Evolutionary conservation across 2,888 invertebrate genomes (phyloP).

Genomic region (Schizotus pectinicornis): DNA sequence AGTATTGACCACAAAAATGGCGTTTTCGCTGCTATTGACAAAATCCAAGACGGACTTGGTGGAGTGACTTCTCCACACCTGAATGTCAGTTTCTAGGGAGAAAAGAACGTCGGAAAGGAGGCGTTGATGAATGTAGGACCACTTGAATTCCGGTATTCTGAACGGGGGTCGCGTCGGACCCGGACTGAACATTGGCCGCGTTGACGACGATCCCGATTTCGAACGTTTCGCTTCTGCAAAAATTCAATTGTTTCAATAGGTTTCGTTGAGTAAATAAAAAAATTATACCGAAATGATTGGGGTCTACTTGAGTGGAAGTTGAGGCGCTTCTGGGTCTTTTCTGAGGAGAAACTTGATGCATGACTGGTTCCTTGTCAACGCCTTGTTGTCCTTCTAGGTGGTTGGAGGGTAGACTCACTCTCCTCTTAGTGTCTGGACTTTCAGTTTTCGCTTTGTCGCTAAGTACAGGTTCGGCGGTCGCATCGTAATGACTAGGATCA

Average conservation of each 20-base stretch:
- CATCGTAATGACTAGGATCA: conserved; percentile 67
- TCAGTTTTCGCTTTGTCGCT: conserved; percentile 30
- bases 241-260: neutral
- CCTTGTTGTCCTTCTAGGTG: conserved; percentile 49
- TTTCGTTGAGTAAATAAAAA: neutral
- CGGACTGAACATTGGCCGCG: conserved; percentile 91
- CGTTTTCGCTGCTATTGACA: conserved; percentile 97
- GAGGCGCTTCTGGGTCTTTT: conserved; percentile 80
- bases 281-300: conserved; percentile 80
- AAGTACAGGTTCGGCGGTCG: conserved; percentile 32
- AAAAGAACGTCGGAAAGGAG: conserved; percentile 94
- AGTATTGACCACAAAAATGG: conserved; percentile 98
- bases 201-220: conserved; percentile 67
- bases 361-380: conserved; percentile 22
- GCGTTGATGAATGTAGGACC: conserved; percentile 98
- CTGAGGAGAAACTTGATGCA: conserved; percentile 63
- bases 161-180: conserved; percentile 94
- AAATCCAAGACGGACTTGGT: conserved; percentile 97
- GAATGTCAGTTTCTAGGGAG: conserved; percentile 96
- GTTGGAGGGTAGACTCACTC: conserved; percentile 67
- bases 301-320: conserved; percentile 83
- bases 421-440: conserved; percentile 48
- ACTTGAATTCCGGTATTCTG: conserved; percentile 98
- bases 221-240: conserved; percentile 60
- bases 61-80: conserved; percentile 89